Percentiles rank a stretch among this genome's conserved stretches.
Conservation (phyloP, 2,113 vertebrate genomes). For the Sinocyclocheilus grahami region DNA sequence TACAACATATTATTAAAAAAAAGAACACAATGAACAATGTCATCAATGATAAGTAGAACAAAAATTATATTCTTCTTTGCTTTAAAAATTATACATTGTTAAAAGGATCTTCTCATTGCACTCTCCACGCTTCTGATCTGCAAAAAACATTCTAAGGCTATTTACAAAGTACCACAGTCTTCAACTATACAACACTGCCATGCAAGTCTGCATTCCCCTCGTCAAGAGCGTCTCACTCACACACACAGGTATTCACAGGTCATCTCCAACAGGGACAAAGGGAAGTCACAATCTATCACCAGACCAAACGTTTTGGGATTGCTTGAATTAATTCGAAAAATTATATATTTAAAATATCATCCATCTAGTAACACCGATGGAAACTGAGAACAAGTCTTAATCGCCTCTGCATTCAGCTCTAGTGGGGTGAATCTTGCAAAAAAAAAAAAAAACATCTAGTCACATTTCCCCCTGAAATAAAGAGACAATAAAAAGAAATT, state of each 20-base stretch:
- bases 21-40: constrained; percentile 42
- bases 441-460: neutral
- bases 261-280: constrained; percentile 15
- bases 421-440: neutral
- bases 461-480: neutral
- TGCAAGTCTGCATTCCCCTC: constrained; percentile 26
- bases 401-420: neutral
- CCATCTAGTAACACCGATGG: neutral
- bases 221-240: constrained; percentile 3
- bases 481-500: neutral
- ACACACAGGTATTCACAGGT: constrained; percentile 35
- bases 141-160: constrained; percentile 44
- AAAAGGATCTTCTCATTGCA: constrained; percentile 54
- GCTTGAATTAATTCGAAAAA: constrained; percentile 3
- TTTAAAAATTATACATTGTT: constrained; percentile 50
- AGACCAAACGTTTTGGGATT: constrained; percentile 18
- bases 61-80: constrained; percentile 42
- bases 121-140: constrained; percentile 38
- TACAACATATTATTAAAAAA: constrained; percentile 42
- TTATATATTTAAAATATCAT: neutral
- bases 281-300: constrained; percentile 26
- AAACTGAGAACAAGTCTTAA: neutral
- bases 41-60: constrained; percentile 46
- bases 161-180: constrained; percentile 57
- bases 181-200: constrained; percentile 35